Evolutionary conservation across 2,797 vertebrate species (phyloP), one percentile per base, ranked within the genome.

Genomic region (Enoplosus armatus): DNA sequence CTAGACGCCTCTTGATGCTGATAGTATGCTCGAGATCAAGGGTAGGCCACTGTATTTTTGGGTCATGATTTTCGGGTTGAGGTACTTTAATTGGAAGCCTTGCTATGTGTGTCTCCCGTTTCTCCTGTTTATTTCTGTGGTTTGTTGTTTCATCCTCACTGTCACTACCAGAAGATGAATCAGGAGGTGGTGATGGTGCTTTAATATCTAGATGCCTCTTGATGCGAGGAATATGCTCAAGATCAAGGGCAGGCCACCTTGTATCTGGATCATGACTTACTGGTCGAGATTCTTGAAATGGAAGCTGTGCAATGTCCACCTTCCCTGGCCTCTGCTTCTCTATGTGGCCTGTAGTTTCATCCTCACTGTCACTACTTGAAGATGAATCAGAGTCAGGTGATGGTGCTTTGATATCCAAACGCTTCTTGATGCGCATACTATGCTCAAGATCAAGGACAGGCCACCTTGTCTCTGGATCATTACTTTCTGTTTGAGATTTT

Each of bases 111-210:
- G 4, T 6, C 26, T 58, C 1, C 4, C 16, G 8, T n/a, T 35
- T 26, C 7, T 22, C 3, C 12, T 47, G 39, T 29, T 56, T 72
- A 41, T n/a, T 31, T 24, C n/a, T 24, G 8, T 56, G 2, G 8
- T 16, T 1, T 70, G 22, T 43, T 56, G 33, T 55, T 66, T 79
- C 43, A 43, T 71, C 35, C 0, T 72, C 75, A 64, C 66, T 80
- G 8, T 74, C 66, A 64, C 67, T 78, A 24, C 50, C 77, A 7
- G 75, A 76, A 5, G 70, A 68, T 56, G 43, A 84, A 14, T 58
- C 53, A 31, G 31, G 6, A 9, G 3, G 0, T 1, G 27, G 20
- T 12, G 60, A 63, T 50, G 26, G 56, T 53, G 27, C 51, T 47
- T 81, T 89, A 18, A 89, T 33, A 72, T 86, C n/a, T n/a, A n/a